A percentile compares a stretch with the other conserved stretches of the same genome.
phyloP scores from a whole-genome alignment of 1,140 invertebrate genomes.

The Heliconius nattereri region DNA sequence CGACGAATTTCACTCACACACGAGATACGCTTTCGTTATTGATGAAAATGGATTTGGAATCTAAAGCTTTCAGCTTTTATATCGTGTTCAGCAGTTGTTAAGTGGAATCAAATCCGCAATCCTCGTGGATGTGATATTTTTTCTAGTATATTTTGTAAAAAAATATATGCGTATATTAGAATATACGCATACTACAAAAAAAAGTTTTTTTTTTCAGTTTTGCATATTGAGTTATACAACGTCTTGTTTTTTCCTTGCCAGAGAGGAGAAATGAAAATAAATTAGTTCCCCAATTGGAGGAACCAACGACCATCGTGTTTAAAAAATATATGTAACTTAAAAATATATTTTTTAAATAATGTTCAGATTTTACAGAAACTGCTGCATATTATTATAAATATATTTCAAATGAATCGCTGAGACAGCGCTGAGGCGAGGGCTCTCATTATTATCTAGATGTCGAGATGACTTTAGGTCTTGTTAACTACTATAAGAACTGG shows the following conservation, averaged over 20 bases:
- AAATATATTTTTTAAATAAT: background rate
- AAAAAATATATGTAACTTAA: too few relatives aligned
- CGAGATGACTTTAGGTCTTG: background rate
- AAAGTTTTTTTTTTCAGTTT: background rate
- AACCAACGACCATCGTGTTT: too few relatives aligned
- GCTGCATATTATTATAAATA: background rate
- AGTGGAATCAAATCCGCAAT: conserved; percentile 27
- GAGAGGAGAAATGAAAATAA: too few relatives aligned
- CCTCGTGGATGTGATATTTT: background rate
- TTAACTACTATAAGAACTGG: background rate
- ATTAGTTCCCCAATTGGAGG: too few relatives aligned
- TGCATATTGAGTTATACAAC: too few relatives aligned
- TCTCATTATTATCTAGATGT: conserved; percentile 20
- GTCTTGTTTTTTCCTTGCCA: too few relatives aligned
- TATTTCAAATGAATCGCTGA: conserved; percentile 10
- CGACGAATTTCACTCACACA: background rate
- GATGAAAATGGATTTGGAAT: conserved; percentile 23
- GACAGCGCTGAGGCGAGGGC: conserved; percentile 1
- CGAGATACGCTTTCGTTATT: conserved; percentile 26
- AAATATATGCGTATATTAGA: too few relatives aligned
- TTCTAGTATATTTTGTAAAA: background rate
- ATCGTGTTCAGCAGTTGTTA: conserved; percentile 24
- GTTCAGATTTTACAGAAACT: background rate
- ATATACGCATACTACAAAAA: background rate
- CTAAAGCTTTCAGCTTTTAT: conserved; percentile 27